phyloP scores from a whole-genome alignment of 2,113 vertebrate genomes.

The Sylvilagus bachmani region DNA sequence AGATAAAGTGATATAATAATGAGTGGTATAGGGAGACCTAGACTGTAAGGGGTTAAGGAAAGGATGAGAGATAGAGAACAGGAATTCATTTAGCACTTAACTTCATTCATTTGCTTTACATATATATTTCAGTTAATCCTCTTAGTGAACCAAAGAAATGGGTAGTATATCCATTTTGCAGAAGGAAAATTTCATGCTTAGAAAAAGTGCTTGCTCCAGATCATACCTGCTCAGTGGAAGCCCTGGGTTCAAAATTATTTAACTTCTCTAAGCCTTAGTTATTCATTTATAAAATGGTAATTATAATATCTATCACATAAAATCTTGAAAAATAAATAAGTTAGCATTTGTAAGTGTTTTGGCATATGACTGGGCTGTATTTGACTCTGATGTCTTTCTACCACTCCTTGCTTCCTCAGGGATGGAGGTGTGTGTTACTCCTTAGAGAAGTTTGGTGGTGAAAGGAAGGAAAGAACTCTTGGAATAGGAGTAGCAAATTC shows the following conservation, averaged over 20 bases:
- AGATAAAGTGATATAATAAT: not conserved
- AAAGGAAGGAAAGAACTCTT: constrained; percentile 43
- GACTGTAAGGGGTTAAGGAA: constrained; percentile 5
- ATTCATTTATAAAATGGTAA: no score
- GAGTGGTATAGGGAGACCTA: not conserved
- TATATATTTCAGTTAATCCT: constrained; percentile 30
- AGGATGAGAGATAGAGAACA: not conserved
- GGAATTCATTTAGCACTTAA: constrained; percentile 10
- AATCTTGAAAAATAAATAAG: no score
- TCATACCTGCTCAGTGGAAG: not conserved
- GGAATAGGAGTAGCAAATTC: not conserved
- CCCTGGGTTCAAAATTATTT: not conserved
- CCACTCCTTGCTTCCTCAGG: not conserved
- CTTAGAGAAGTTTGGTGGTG: constrained; percentile 28
- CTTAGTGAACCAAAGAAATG: constrained; percentile 19
- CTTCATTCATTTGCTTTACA: constrained; percentile 21
- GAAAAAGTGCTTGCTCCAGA: not conserved
- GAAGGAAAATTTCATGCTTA: constrained; percentile 2
- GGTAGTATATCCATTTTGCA: not conserved
- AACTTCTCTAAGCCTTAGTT: no score
- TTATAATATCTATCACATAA: no score
- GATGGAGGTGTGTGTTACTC: not conserved
- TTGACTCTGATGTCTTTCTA: not conserved
- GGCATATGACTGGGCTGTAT: not conserved
- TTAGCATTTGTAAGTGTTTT: no score